Evolutionary conservation across 2,888 invertebrate species (phyloP), one percentile per base, ranked within the genome.

Genomic region (Caenorhabditis uteleia): DNA sequence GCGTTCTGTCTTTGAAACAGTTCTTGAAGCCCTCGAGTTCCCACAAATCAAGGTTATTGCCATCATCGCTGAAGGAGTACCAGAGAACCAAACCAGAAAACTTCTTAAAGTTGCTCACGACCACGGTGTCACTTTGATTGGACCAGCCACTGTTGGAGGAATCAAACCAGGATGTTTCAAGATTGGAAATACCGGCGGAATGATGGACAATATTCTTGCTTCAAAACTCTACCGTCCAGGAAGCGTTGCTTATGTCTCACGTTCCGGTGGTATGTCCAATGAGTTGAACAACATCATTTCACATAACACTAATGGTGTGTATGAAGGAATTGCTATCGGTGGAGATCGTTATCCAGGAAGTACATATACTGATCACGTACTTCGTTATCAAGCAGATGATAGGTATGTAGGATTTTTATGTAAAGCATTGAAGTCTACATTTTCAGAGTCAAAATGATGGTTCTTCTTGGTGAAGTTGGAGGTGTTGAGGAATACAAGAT

Each of bases 211-310:
- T 84, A 95, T 99, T 74, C 86, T 98, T 1, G 92, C 95, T 83
- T 95, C 95, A 72, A 95, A 95, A 84, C 88, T 98, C 14, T 98
- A 97, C 86, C 87, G 98, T 26, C 91, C 95, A 0, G 98, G 98
- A 79, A 87, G 95, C 83, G 93, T 98, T 50, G 97, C 95, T 0
- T 98, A 98, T 84, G 98, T 98, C 0, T 97, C 95, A 0, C 89
- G 97, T 21, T 97, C 95, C 0, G 98, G 98, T 27, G 98, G 98
- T 8, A 98, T 98, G 98, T 95, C 95, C 46, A 98, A 99, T 84
- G 98, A 98, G 84, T 86, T 98, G 62, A 99, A 98, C 87, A 98
- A 98, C 85, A 95, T 98, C 45, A 88, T 99, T 64, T 91, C 94
- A 0, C 92, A 95, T 82, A 90, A 94, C 50, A 94, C 98, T 0